These are phyloP conservation scores for Cynoglossus semilaevis DNA, from an alignment of 2,113 vertebrate genomes.

Conservation along the genomic window DNA sequence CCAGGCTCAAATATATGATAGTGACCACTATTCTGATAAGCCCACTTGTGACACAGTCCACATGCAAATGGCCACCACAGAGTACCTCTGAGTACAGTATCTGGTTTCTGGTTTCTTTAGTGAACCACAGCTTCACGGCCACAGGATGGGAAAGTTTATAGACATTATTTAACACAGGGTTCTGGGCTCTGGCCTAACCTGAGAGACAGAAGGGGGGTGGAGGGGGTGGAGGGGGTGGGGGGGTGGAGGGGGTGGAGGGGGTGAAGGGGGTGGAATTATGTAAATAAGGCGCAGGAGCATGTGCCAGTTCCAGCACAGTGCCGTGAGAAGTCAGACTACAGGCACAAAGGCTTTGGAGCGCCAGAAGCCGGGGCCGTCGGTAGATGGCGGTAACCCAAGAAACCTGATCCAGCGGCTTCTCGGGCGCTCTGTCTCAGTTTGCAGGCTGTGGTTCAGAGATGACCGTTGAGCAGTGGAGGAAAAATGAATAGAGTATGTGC, in stretches of 20 bases:
- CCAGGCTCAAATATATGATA: background rate
- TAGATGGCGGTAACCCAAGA: slow-evolving; percentile 82
- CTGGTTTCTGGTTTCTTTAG: slow-evolving; percentile 21
- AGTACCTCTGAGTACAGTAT: slow-evolving; percentile 5
- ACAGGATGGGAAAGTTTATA: slow-evolving; percentile 58
- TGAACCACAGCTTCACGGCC: slow-evolving; percentile 19
- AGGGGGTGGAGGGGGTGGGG: slow-evolving; percentile 61
- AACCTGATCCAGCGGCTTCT: slow-evolving; percentile 74
- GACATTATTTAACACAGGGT: slow-evolving; percentile 57
- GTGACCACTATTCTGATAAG: slow-evolving; percentile 25
- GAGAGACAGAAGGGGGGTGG: slow-evolving; percentile 38
- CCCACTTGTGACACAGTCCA: background rate
- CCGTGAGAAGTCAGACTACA: slow-evolving; percentile 55
- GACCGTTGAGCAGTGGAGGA: background rate
- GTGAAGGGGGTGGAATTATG: slow-evolving; percentile 66
- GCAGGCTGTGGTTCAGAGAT: slow-evolving; percentile 60
- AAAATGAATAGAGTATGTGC: background rate
- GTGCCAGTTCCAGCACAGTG: slow-evolving; percentile 72
- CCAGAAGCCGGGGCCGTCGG: slow-evolving; percentile 68
- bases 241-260: slow-evolving; percentile 60
- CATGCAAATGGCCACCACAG: slow-evolving; percentile 42
- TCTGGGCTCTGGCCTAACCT: slow-evolving; percentile 33
- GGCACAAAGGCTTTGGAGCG: slow-evolving; percentile 41
- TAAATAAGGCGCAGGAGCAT: slow-evolving; percentile 70
- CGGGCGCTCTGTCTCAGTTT: slow-evolving; percentile 75